These are phyloP conservation scores for Entomyzon cyanotis DNA, from an alignment of 2,113 vertebrate genomes.

Conservation along the genomic window DNA sequence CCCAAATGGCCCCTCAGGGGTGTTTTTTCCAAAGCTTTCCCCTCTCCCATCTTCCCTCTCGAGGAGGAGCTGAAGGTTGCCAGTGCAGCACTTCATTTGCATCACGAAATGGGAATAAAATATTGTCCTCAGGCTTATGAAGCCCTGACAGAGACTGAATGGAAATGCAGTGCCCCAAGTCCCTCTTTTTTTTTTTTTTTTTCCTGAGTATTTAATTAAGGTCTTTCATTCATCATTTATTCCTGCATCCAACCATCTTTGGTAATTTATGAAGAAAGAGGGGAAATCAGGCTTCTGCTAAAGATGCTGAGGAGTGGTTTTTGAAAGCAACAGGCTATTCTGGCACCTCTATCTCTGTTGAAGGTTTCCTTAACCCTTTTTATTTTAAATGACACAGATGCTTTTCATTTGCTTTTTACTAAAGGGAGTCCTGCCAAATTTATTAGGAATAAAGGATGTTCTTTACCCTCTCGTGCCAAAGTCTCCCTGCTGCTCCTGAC, in stretches of 20 bases:
- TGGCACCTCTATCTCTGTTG: background rate
- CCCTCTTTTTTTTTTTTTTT: background rate
- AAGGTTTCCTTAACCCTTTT: background rate
- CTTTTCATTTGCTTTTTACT: background rate
- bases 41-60: background rate
- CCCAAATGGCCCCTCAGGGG: background rate
- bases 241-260: background rate
- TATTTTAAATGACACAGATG: background rate
- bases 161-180: constrained; percentile 20
- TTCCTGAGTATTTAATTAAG: constrained; percentile 52
- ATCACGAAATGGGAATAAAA: background rate
- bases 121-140: background rate
- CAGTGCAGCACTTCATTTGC: background rate
- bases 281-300: background rate
- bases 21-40: background rate
- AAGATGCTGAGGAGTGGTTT: constrained; percentile 1
- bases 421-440: background rate
- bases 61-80: background rate
- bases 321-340: background rate
- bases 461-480: rapidly evolving
- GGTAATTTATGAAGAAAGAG: background rate
- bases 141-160: constrained; percentile 13
- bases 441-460: background rate
- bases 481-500: background rate
- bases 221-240: constrained; percentile 44